Base-by-base conservation (phyloP, 2,113 vertebrate species). In the Mobula birostris region DNA sequence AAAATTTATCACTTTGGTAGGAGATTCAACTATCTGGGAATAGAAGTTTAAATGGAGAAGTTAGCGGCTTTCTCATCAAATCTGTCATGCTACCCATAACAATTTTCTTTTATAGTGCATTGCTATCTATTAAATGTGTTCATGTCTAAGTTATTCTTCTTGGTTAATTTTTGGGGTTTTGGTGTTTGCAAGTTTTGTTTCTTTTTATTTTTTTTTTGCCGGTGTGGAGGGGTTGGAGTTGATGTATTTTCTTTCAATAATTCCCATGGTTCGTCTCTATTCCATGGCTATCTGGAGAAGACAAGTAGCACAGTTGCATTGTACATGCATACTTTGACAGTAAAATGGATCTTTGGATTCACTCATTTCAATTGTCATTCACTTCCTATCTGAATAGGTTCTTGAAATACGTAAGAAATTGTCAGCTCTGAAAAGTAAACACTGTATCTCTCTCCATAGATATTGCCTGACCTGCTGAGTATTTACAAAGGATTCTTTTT, bases 1-100 rank as follows among this genome's bases (percentile, higher is more conserved):
- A 32, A 88, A 88, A 63, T 88, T 61, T 6, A 88, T 63, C 83
- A 63, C 83, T 88, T 63, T 88, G 58, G 61, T 88, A 63, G 48
- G 5, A 56, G 40, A 83, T 83, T 83, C 80, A 56, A 83, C 40
- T 56, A 24, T 29, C 83, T n/a, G 12, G 8, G 83, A 19, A 63
- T 88, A 88, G 21, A 63, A 88, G 4, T 88, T 88, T 61, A 61
- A 87, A 61, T 88, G 83, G 29, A 27, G 27, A n/a, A 88, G 83
- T 88, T 88, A 63, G 58, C 61, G 61, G 21, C 24, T 88, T 63
- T 27, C 61, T 88, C 58, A 63, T 56, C 27, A 15, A 15, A 88
- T 88, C 61, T 88, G 83, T 88, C 29, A 88, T 88, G 61, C 58
- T n/a, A 88, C 27, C 83, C 12, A 2, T 63, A 88, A 88, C 27